Evolutionary conservation across 2,888 invertebrate genomes (phyloP).

Genomic region (Panopea generosa): DNA sequence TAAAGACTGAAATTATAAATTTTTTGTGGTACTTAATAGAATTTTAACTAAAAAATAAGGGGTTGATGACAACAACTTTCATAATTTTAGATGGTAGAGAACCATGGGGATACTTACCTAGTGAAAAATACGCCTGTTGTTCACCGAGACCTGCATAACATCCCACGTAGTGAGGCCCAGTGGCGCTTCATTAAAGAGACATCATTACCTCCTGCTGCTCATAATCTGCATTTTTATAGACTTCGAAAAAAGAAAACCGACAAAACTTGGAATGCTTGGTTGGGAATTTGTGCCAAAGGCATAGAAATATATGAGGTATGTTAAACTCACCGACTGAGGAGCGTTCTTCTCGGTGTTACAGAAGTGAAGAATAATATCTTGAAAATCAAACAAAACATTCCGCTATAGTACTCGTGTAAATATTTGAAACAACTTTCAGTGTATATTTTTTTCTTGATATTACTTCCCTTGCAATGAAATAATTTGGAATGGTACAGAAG

Average conservation of each 20-base stretch:
- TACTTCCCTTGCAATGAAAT: too few relatives aligned
- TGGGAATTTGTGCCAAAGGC: conserved; percentile 96
- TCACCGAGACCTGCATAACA: conserved; percentile 92
- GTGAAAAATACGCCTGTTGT: conserved; percentile 89
- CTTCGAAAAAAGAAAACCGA: conserved; percentile 88
- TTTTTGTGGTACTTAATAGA: too few relatives aligned
- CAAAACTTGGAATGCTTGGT: conserved; percentile 89
- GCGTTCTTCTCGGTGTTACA: too few relatives aligned
- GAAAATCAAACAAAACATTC: neutral
- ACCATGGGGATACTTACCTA: conserved; percentile 86
- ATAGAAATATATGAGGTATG: conserved; percentile 92
- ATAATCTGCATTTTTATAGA: conserved; percentile 95
- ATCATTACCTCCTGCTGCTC: conserved; percentile 91
- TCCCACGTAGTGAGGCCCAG: conserved; percentile 93
- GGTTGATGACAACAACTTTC: too few relatives aligned
- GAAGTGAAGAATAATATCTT: too few relatives aligned
- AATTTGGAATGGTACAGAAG: too few relatives aligned
- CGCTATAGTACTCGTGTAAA: neutral
- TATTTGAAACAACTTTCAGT: too few relatives aligned
- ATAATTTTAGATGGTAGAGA: conserved; percentile 87
- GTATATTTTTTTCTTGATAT: too few relatives aligned
- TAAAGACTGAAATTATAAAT: too few relatives aligned
- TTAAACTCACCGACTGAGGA: too few relatives aligned
- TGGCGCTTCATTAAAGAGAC: conserved; percentile 95
- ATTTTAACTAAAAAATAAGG: too few relatives aligned